Evolutionary conservation across 2,113 vertebrate species (phyloP), one percentile per base, ranked within the genome.

Genomic region (Prionailurus bengalensis): DNA sequence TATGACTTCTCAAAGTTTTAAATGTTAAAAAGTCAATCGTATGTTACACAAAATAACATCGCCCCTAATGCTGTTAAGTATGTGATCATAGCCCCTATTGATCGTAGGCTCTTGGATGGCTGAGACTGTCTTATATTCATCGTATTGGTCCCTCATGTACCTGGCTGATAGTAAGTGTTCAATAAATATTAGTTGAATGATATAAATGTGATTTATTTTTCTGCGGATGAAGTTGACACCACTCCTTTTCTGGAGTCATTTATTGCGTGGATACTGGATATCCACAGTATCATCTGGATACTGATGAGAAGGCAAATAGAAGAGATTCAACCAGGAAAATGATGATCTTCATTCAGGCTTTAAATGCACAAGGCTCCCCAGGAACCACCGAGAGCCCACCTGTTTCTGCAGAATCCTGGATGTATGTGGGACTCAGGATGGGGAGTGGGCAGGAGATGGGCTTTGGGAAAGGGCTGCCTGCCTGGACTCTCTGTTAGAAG

Each of bases 131-230:
- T 79, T 63, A 4, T 29, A 51, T 3, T 74, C 23, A 63, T 63
- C 48, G 19, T 3, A 65, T 79, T 74, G 71, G 48, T 39, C 14
- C 1, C 86, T 19, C 1, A 1, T 48, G 51, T 51, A 33, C 31
- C 33, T 27, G 21, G 14, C 9, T 63, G 55, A 33, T 27, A 68
- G 45, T 79, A 80, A 74, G 13, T 79, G 39, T 36, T 92, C 21
- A 65, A 53, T 65, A 95, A 89, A 31, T 96, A 82, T 78, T 71
- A 79, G 27, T 5, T 66, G 29, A 71, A 36, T 91, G 53, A 80
- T 71, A 10, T 21, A 63, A 94, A 66, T 90, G 36, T 39, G 68
- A 95, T 68, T 95, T 23, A 25, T 93, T 95, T 93, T n/a, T 84
- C 65, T 66, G 45, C 51, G 27, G 33, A 27, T 48, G 31, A 91